Evolutionary conservation across 2,113 vertebrate species (phyloP).

Genomic region (Australoheros scitulus): DNA sequence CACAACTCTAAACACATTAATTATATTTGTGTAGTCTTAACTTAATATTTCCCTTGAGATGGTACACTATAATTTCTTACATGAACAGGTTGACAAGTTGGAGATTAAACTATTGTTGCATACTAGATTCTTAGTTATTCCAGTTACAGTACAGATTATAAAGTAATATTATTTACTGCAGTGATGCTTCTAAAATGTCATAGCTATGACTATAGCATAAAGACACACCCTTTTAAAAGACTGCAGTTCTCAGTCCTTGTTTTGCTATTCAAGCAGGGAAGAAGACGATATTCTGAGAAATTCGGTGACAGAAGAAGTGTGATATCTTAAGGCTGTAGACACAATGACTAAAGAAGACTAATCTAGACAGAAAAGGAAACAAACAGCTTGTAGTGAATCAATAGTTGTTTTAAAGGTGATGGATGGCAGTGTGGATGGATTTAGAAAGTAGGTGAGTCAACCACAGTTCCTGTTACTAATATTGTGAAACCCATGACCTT

Average conservation of each 20-base stretch:
- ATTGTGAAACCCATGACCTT: constrained; percentile 45
- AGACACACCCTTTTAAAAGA: not conserved
- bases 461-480: constrained; percentile 33
- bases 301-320: not conserved
- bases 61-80: not conserved
- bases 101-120: not conserved
- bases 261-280: not conserved
- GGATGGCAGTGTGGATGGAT: constrained; percentile 21
- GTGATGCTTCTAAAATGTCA: not conserved
- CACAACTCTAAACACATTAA: not conserved
- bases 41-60: not conserved
- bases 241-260: not conserved
- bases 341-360: constrained; percentile 7
- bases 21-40: not conserved
- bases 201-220: not conserved
- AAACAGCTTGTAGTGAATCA: constrained; percentile 21
- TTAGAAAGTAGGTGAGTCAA: constrained; percentile 29
- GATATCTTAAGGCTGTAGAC: not conserved
- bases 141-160: not conserved
- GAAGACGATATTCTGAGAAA: not conserved
- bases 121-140: not conserved
- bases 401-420: constrained; percentile 40
- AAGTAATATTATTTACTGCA: fast-evolving
- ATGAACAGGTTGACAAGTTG: not conserved
- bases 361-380: constrained; percentile 5